Evolutionary conservation across 2,888 invertebrate genomes (phyloP).

Genomic region (Baccha elongata): DNA sequence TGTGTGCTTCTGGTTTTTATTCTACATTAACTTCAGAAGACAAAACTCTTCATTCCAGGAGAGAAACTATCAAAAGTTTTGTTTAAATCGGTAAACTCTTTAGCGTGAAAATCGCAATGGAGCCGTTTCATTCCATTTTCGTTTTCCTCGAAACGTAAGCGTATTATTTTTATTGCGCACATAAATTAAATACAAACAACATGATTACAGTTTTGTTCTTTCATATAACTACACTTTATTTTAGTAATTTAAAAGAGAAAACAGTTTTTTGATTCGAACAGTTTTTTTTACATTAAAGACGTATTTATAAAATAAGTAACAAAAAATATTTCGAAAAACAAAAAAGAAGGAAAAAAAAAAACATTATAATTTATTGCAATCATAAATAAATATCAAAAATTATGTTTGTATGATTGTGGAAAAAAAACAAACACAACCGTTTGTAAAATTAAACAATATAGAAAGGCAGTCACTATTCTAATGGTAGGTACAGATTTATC

Average conservation of each 20-base stretch:
- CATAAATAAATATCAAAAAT: conserved; percentile 17
- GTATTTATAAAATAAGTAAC: background rate
- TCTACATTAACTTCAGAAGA: too few relatives aligned
- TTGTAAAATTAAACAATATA: background rate
- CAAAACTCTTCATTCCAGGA: too few relatives aligned
- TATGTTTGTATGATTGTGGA: conserved; percentile 16
- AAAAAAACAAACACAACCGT: conserved; percentile 7
- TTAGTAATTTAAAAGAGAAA: conserved; percentile 15
- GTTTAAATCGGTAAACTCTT: too few relatives aligned
- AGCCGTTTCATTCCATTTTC: too few relatives aligned
- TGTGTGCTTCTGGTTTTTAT: too few relatives aligned
- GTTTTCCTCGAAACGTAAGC: too few relatives aligned
- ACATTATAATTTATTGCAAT: background rate
- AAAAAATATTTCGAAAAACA: background rate
- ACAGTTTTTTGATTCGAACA: conserved; percentile 8
- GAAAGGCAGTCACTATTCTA: conserved; percentile 20
- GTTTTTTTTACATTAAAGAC: background rate
- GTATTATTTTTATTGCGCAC: too few relatives aligned
- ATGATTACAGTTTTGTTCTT: conserved; percentile 4
- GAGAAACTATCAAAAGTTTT: too few relatives aligned
- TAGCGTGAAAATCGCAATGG: too few relatives aligned
- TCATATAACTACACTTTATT: conserved; percentile 24
- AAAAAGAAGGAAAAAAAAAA: background rate
- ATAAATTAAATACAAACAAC: too few relatives aligned
- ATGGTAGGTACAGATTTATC: conserved; percentile 1